phyloP scores from a whole-genome alignment of 2,797 vertebrate genomes.

The Notamacropus eugenii region DNA sequence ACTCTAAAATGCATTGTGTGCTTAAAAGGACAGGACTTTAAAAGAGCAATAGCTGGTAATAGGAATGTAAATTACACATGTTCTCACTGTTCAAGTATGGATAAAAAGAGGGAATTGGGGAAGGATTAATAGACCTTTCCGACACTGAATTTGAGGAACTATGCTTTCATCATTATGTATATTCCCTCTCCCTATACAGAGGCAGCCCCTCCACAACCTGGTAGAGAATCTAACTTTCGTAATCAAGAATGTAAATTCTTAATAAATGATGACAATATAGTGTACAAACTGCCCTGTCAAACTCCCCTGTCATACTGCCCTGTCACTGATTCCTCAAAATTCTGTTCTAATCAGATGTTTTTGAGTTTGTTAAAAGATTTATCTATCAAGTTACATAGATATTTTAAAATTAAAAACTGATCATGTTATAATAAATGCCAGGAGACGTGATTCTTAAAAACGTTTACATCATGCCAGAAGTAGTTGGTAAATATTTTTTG shows the following conservation, averaged over 20 bases:
- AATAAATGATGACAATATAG: conserved; percentile 14
- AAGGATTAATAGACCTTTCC: conserved; percentile 35
- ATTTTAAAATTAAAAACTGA: conserved; percentile 58
- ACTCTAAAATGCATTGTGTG: neutral
- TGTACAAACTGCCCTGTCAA: conserved; percentile 1
- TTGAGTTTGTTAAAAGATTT: conserved; percentile 45
- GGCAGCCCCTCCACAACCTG: neutral
- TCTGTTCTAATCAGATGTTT: conserved; percentile 53
- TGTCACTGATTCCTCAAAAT: conserved; percentile 52
- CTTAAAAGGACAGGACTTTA: neutral
- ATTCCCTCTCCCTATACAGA: neutral
- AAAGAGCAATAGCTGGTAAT: conserved; percentile 59
- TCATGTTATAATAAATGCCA: conserved; percentile 61
- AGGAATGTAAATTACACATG: conserved; percentile 37
- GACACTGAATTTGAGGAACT: neutral
- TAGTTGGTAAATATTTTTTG: conserved; percentile 36
- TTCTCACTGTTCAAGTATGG: conserved; percentile 39
- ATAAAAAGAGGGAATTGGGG: conserved; percentile 53
- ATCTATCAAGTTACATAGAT: conserved; percentile 54
- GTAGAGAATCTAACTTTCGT: neutral
- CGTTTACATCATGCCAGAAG: conserved; percentile 24
- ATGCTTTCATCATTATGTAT: neutral
- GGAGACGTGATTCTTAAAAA: conserved; percentile 37
- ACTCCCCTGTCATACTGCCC: neutral
- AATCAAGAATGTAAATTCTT: conserved; percentile 28